Base-by-base conservation (phyloP, 2,797 vertebrate genomes). In the Chloroceryle amazona region DNA sequence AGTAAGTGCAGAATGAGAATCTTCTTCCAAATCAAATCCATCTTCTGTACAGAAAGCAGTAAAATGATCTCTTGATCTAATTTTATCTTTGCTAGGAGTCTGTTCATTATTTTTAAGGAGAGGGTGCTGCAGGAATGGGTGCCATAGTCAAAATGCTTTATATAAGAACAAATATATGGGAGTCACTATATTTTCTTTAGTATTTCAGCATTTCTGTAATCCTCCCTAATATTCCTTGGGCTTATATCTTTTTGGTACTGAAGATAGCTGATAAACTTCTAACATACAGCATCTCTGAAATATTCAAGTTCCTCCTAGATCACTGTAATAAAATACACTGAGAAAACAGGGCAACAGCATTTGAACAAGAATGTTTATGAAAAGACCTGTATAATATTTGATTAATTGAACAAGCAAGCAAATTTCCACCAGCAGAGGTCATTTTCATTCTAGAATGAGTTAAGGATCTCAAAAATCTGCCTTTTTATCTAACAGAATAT, bases 351-450 rank as follows among this genome's bases (percentile, higher is more conserved):
- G 33, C 29, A 89, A 85, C 9, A 88, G 21, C 31, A 47, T 78
- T 88, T 93, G 44, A 44, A 82, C 28, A 39, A 7, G 86, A 71
- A 71, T 41, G 3, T 46, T 88, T 66, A 37, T 57, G n/a, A 74
- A 84, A 87, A 95, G 5, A 72, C 5, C 6, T 28, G 37, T 47
- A 39, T 75, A 51, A 71, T 39, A 67, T 14, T 70, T 85, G 25
- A 82, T 93, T 68, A 82, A 91, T 65, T 81, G 57, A 93, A 84
- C 46, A 93, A 63, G 93, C 12, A 9, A 91, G 71, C 52, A 88
- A 52, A 63, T 76, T 95, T 92, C 88, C 35, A 91, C 90, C 90
- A 97, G 70, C 86, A 96, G 95, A 96, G 86, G 92, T 97, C 57
- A 96, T 97, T 96, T 97, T 86, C 70, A 95, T 46, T 74, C 58